Conservation (phyloP, 2,888 invertebrate genomes). For the Polia nebulosa region DNA sequence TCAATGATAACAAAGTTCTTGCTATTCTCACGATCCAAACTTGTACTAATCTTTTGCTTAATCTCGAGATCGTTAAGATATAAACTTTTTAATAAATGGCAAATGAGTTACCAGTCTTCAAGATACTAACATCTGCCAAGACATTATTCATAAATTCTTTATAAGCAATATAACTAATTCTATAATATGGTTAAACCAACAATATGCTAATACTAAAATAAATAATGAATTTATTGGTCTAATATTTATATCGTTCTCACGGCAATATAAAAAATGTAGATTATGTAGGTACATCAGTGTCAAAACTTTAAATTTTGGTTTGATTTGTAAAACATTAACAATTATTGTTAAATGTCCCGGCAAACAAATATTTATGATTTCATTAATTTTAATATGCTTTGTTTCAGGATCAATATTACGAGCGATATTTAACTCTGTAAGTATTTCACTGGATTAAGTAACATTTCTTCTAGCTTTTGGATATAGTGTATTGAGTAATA, state of each 20-base stretch:
- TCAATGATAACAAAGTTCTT: constrained; percentile 15
- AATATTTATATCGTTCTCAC: constrained; percentile 17
- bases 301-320: constrained; percentile 18
- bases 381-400: constrained; percentile 50
- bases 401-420: constrained; percentile 88
- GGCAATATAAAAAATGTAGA: constrained; percentile 8
- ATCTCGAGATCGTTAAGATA: constrained; percentile 37
- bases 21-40: constrained; percentile 11
- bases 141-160: constrained; percentile 14
- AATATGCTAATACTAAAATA: constrained; percentile 37
- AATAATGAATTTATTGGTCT: constrained; percentile 21
- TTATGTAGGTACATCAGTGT: constrained; percentile 6
- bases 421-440: constrained; percentile 89
- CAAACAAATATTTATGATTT: constrained; percentile 29
- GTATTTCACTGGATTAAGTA: constrained; percentile 68
- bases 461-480: not conserved
- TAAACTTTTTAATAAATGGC: constrained; percentile 11
- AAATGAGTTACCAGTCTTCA: not conserved
- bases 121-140: constrained; percentile 2
- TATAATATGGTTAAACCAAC: constrained; percentile 1
- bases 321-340: constrained; percentile 17
- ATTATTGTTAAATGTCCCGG: constrained; percentile 4
- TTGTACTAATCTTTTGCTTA: constrained; percentile 22
- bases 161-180: not conserved
- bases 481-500: not conserved